Conservation (phyloP, 1,140 invertebrate genomes). For the Drosophila paulistorum region DNA sequence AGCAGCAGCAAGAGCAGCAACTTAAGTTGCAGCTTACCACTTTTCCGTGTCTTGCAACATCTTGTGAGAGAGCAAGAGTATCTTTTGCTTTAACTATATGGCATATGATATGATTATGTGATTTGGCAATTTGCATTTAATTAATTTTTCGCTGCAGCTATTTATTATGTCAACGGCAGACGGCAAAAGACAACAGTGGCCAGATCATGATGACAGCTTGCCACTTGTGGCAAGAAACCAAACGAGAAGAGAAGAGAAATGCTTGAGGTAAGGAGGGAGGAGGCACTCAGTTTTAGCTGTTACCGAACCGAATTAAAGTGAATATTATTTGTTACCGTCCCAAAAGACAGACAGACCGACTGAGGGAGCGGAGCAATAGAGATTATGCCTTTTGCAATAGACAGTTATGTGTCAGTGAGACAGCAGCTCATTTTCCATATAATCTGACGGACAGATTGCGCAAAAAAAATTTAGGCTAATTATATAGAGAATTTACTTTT, state of each 20-base stretch:
- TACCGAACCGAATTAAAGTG: slow-evolving; percentile 65
- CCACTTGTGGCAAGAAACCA: slow-evolving; percentile 34
- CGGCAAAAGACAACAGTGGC: slow-evolving; percentile 15
- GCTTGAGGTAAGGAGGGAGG: not conserved
- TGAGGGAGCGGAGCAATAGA: not conserved
- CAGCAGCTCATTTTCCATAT: slow-evolving; percentile 18
- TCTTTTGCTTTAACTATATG: slow-evolving; percentile 37
- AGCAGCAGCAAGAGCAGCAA: slow-evolving; percentile 1
- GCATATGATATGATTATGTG: slow-evolving; percentile 79
- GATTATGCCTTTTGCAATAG: slow-evolving; percentile 40
- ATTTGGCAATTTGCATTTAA: slow-evolving; percentile 80
- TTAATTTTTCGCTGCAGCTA: slow-evolving; percentile 72
- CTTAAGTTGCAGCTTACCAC: slow-evolving; percentile 6
- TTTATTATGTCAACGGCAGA: slow-evolving; percentile 76
- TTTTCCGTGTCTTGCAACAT: slow-evolving; percentile 73
- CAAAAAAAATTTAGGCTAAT: not conserved
- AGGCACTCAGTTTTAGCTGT: slow-evolving; percentile 36
- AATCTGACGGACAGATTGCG: not conserved
- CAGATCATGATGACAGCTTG: slow-evolving; percentile 40
- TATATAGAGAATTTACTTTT: not conserved
- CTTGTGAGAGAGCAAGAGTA: slow-evolving; percentile 22
- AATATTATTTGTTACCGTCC: slow-evolving; percentile 67
- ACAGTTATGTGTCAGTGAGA: slow-evolving; percentile 45
- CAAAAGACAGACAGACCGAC: slow-evolving; percentile 28
- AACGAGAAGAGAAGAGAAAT: not conserved